A percentile compares a stretch with the other conserved stretches of the same genome.
These are phyloP conservation scores for Rapana venosa DNA, from an alignment of 2,888 invertebrate genomes.

Conservation along the genomic window DNA sequence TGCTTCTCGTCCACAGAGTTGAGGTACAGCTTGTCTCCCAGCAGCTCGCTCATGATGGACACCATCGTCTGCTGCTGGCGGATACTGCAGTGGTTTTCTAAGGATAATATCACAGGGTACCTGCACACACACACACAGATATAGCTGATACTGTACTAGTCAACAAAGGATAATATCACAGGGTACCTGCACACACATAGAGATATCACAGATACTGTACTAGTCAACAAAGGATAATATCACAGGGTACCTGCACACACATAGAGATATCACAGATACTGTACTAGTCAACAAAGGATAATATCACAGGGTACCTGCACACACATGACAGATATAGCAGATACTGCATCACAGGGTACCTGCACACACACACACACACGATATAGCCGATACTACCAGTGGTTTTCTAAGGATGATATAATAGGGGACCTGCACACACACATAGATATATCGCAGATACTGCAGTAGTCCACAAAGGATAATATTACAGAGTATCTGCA, in stretches of 20 bases:
- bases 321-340: conserved; percentile 49
- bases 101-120: conserved; percentile 80
- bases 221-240: not conserved
- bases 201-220: not conserved
- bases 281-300: not conserved
- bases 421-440: not conserved
- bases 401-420: not conserved
- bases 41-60: conserved; percentile 70
- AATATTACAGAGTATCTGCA: not conserved
- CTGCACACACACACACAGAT: conserved; percentile 61
- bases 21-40: conserved; percentile 76
- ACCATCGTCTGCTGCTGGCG: conserved; percentile 79
- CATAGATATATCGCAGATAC: not conserved
- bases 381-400: not conserved
- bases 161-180: conserved; percentile 1
- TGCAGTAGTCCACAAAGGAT: not conserved
- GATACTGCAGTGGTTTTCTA: conserved; percentile 80
- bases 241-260: conserved; percentile 1
- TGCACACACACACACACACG: conserved; percentile 52
- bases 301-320: not conserved
- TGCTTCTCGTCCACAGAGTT: conserved; percentile 60
- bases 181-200: not conserved
- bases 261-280: not conserved
- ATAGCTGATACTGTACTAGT: not conserved
- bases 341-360: conserved; percentile 80